Evolutionary conservation across 2,113 vertebrate species (phyloP).

Genomic region (Gymnarchus niloticus): DNA sequence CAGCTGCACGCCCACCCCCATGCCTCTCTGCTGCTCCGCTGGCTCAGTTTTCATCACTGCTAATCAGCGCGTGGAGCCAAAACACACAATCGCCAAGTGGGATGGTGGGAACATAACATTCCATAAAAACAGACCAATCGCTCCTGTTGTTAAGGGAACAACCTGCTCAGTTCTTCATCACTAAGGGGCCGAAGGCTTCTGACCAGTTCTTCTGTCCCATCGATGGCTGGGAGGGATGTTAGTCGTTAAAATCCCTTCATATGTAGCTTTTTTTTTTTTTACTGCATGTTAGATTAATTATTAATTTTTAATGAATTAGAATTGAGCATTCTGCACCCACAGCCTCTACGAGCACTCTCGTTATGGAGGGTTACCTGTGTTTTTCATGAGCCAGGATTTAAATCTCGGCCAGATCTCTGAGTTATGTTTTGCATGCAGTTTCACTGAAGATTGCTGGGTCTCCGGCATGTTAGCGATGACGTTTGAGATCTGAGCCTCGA

Average conservation of each 20-base stretch:
- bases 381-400: background rate
- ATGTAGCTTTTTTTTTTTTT: background rate
- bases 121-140: background rate
- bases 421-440: too few relatives aligned
- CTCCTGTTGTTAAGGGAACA: background rate
- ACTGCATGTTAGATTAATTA: background rate
- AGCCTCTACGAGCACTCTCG: background rate
- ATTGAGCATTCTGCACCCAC: too few relatives aligned
- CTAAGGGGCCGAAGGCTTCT: background rate
- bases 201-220: background rate
- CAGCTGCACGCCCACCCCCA: background rate
- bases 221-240: background rate
- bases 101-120: background rate
- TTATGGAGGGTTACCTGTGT: background rate
- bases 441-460: background rate
- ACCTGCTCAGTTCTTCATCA: background rate
- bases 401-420: background rate
- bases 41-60: slow-evolving; percentile 25
- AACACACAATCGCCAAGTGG: background rate
- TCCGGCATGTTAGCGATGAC: background rate
- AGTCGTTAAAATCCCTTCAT: background rate
- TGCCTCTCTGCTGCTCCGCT: slow-evolving; percentile 23
- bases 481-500: background rate
- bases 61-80: background rate
- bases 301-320: slow-evolving; percentile 1